Evolutionary conservation across 2,797 vertebrate genomes (phyloP).

Genomic region (Dromococcyx pavoninus): DNA sequence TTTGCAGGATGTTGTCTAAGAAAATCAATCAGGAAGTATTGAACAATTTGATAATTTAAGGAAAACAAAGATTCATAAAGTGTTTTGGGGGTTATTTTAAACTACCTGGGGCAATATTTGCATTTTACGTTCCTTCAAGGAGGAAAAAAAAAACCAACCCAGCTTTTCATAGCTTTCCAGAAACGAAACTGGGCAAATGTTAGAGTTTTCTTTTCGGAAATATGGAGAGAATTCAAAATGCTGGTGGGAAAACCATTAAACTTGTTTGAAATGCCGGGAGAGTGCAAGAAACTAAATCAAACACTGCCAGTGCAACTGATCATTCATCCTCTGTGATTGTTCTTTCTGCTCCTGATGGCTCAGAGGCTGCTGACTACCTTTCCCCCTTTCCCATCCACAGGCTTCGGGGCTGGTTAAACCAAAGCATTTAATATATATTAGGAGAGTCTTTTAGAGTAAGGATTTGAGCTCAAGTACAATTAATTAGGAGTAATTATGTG

Average conservation of each 20-base stretch:
- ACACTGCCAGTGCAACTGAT: neutral
- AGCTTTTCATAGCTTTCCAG: neutral
- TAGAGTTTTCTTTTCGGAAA: neutral
- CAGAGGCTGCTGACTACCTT: neutral
- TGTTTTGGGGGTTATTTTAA: neutral
- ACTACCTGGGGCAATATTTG: neutral
- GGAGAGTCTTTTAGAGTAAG: neutral
- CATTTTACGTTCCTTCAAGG: neutral
- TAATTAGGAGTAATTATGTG: neutral
- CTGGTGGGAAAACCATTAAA: neutral
- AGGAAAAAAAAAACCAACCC: neutral
- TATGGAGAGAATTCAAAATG: neutral
- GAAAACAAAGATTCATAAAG: slow-evolving; percentile 9
- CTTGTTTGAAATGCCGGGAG: neutral
- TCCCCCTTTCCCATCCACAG: neutral
- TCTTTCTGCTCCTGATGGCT: neutral
- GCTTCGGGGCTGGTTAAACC: neutral
- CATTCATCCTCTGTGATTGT: neutral
- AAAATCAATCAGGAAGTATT: slow-evolving; percentile 22
- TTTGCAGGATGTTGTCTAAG: slow-evolving; percentile 4
- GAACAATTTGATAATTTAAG: neutral
- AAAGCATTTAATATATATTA: neutral
- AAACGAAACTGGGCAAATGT: neutral
- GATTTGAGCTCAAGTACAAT: neutral
- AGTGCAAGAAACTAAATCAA: slow-evolving; percentile 5